Evolutionary conservation across 2,797 vertebrate genomes (phyloP), one percentile per base, ranked within the genome.

Genomic region (Podargus strigoides): DNA sequence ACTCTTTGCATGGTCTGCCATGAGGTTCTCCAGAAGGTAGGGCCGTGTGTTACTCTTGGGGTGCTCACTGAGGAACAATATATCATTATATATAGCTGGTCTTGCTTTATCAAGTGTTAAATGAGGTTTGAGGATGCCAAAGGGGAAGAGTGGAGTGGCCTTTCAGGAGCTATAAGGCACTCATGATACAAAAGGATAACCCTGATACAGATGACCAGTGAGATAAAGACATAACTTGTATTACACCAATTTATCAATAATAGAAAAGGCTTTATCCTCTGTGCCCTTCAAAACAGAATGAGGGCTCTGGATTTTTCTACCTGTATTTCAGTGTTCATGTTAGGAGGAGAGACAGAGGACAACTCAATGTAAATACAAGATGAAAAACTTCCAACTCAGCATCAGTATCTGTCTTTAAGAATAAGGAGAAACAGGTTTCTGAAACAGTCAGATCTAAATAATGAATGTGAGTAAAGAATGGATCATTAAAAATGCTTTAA

Each of bases 381-480:
- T 72, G 34, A 78, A 90, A 92, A 93, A 32, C 50, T 72, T 88
- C 49, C 76, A 90, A 53, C 42, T 93, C 86, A 91, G 69, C 68
- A 44, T 60, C 49, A 49, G 47, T 34, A 30, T 50, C 37, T 81
- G 62, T 63, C 92, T 88, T 74, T 26, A 64, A 80, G 70, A 69
- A 91, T 64, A 73, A 81, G 59, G 56, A 88, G 37, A 74, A 88
- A 85, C 52, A 41, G 52, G 46, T 86, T 90, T 90, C 73, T 81
- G 85, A 91, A 86, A 53, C 46, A 91, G n/a, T 73, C 85, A 91
- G 53, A 84, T 14, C 76, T 94, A 78, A 96, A 90, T 91, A 94
- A 95, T 91, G 58, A 75, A 90, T 90, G 80, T 83, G 78, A 87
- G 73, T 75, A 93, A 93, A 94, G 93, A 95, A 64, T 53, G 58